A percentile compares a stretch with the other conserved stretches of the same genome.
Evolutionary conservation across 2,113 vertebrate species (phyloP).

Genomic region (Neodontobutis hainanensis): DNA sequence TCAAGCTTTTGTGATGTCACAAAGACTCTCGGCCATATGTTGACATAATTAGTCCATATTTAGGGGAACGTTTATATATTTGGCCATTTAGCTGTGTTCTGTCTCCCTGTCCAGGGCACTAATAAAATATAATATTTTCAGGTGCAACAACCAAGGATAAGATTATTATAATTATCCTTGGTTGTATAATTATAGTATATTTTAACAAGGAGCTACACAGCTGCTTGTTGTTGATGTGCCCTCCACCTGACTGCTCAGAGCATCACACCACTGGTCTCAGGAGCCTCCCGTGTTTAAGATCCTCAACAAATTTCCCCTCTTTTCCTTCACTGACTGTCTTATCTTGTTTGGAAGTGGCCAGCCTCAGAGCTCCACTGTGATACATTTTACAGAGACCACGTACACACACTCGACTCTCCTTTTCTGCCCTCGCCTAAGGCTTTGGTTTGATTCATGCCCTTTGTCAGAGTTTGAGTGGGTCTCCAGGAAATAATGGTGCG

Average conservation of each 20-base stretch:
- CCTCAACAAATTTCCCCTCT: constrained; percentile 32
- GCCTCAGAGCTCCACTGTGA: constrained; percentile 35
- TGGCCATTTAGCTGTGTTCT: background rate
- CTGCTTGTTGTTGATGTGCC: constrained; percentile 10
- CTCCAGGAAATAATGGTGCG: constrained; percentile 68
- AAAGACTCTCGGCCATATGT: too few species aligned
- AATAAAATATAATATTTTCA: background rate
- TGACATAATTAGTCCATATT: too few species aligned
- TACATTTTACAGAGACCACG: constrained; percentile 15
- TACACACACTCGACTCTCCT: constrained; percentile 25
- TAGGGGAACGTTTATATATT: background rate
- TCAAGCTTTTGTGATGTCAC: background rate
- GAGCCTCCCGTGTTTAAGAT: constrained; percentile 39
- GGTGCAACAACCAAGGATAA: constrained; percentile 14
- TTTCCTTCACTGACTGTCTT: constrained; percentile 52
- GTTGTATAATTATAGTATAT: constrained; percentile 12
- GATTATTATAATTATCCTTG: background rate
- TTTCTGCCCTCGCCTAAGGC: constrained; percentile 68
- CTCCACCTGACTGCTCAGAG: constrained; percentile 27
- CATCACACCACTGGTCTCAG: constrained; percentile 34
- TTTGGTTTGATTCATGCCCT: constrained; percentile 72
- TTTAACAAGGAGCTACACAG: constrained; percentile 1
- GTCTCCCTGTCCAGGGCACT: background rate
- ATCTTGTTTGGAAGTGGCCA: constrained; percentile 58
- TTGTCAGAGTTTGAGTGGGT: constrained; percentile 71